Conservation (phyloP, 1,140 invertebrate genomes). For the Globodera ellingtonae region DNA sequence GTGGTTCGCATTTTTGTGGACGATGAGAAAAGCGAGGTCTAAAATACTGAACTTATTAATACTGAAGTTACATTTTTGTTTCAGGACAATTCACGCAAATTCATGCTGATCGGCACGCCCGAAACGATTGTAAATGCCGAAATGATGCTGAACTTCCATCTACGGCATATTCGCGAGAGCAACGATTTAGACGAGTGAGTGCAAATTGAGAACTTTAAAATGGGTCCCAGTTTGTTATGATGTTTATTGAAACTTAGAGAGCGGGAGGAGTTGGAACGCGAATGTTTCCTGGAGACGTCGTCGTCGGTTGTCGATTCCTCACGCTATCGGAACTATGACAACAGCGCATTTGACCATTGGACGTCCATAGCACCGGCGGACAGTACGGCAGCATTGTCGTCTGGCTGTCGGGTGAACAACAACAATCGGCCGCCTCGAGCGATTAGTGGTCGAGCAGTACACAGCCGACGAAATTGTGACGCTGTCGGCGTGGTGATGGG, state of each 20-base stretch:
- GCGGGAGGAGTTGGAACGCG: neutral
- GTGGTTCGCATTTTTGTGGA: slow-evolving; percentile 93
- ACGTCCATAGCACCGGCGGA: neutral
- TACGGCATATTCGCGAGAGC: slow-evolving; percentile 44
- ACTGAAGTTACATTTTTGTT: neutral
- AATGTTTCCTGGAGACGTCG: neutral
- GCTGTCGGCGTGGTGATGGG: neutral
- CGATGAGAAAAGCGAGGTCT: slow-evolving; percentile 75
- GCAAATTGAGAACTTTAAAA: too few species aligned
- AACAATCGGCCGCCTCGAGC: neutral
- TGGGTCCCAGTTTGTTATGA: too few species aligned
- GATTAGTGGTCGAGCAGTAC: neutral
- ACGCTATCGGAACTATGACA: neutral
- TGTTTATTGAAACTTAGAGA: neutral
- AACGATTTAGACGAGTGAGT: slow-evolving; percentile 35
- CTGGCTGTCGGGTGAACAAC: neutral
- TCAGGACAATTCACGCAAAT: neutral
- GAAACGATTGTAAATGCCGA: slow-evolving; percentile 39
- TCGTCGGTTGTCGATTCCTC: neutral
- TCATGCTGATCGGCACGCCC: slow-evolving; percentile 34
- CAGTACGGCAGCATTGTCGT: neutral
- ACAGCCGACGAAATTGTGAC: neutral
- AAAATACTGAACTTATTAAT: neutral
- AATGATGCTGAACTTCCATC: slow-evolving; percentile 40
- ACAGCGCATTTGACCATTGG: neutral